phyloP scores from a whole-genome alignment of 2,113 vertebrate species.

The Pedetes capensis region DNA sequence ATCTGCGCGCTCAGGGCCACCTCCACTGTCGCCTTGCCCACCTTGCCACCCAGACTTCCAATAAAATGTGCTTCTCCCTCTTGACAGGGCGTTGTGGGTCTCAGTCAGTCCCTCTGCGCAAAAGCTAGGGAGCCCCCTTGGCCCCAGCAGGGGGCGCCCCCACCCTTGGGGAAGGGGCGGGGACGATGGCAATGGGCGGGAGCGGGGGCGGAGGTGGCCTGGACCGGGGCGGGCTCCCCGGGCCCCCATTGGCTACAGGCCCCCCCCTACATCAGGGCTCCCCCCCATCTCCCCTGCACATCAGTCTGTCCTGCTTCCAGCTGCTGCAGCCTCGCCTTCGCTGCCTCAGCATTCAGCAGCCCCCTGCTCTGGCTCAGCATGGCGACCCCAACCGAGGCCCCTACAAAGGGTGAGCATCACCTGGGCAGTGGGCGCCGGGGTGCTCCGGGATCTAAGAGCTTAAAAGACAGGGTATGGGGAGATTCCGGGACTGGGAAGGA shows the following conservation, averaged over 20 bases:
- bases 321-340: slow-evolving; percentile 65
- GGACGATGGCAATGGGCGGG: slow-evolving; percentile 69
- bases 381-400: slow-evolving; percentile 73
- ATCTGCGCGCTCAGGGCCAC: neutral
- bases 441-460: neutral
- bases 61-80: slow-evolving; percentile 67
- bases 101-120: slow-evolving; percentile 13
- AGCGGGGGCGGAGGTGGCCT: slow-evolving; percentile 64
- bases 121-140: slow-evolving; percentile 10
- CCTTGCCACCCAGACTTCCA: neutral
- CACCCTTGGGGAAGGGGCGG: slow-evolving; percentile 73
- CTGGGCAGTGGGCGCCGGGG: neutral
- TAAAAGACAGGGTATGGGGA: neutral
- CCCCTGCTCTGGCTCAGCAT: slow-evolving; percentile 65
- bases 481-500: neutral
- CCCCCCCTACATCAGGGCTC: slow-evolving; percentile 66
- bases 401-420: slow-evolving; percentile 68
- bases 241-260: slow-evolving; percentile 76
- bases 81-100: neutral
- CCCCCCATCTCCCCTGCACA: slow-evolving; percentile 39
- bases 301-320: slow-evolving; percentile 65
- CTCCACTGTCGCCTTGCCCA: neutral
- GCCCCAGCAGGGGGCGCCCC: slow-evolving; percentile 69
- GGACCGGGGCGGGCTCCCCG: slow-evolving; percentile 64
- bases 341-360: slow-evolving; percentile 32